Base-by-base conservation (phyloP, 2,888 invertebrate species). In the Belgica antarctica region DNA sequence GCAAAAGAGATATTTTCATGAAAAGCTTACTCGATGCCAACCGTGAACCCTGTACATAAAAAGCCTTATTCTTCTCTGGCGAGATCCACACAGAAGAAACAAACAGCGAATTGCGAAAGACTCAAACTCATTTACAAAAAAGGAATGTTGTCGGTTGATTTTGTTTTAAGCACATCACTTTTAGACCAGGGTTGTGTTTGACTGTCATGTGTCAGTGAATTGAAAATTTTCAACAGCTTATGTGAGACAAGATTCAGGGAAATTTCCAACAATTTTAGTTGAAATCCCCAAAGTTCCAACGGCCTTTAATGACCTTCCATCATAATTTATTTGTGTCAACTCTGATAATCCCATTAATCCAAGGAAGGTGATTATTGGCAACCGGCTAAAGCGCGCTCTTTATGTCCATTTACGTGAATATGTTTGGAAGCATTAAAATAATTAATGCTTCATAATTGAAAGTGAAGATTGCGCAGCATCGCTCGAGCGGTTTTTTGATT, bases 131-230 rank as follows among this genome's bases (percentile, higher is more conserved):
- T 24, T 22, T 27, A 68, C 68, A 68, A 57, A 68, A 68, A 68
- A 57, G 68, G 68, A 68, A 68, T 68, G 57, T 68, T 52, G 68
- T 15, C 57, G 46, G 12, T 36, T 65, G 46, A 41, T 52, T 31
- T 31, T 31, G 52, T 17, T 52, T 52, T 10, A 5, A n/a, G n/a
- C n/a, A 41, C 41, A 22, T 24, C 7, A 24, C 12, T 46, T n/a
- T n/a, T n/a, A 63, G 63, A 41, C 65, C 65, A 47, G 36, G 46
- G 65, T 12, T 66, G 65, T 12, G 22, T n/a, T 22, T 17, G 3
- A 41, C n/a, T n/a, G n/a, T n/a, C n/a, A 31, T 31, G 34, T 12
- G 34, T 31, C 12, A 8, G 12, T 31, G 34, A 31, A 31, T 31
- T 31, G 5, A 8, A 31, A n/a, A n/a, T n/a, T n/a, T n/a, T n/a